Conservation (phyloP, 2,888 invertebrate species). For the Dorcus hopei region DNA sequence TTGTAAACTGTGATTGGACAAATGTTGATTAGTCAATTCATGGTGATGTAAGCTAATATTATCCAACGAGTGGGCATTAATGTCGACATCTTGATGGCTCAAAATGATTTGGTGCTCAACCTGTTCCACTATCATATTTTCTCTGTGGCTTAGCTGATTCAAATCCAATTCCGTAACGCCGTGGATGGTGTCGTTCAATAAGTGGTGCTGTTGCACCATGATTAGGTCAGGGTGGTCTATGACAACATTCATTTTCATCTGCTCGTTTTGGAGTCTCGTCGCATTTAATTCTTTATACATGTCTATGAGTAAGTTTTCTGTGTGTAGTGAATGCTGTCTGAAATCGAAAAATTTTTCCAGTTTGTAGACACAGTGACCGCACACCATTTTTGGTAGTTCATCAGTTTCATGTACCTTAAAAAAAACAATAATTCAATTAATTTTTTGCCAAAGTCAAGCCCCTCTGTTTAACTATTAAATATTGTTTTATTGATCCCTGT, state of each 20-base stretch:
- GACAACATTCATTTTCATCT: conserved; percentile 27
- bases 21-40: conserved; percentile 40
- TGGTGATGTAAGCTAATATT: conserved; percentile 42
- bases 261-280: conserved; percentile 22
- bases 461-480: no score
- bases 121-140: conserved; percentile 30
- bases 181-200: conserved; percentile 34
- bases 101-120: conserved; percentile 43
- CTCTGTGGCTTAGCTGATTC: conserved; percentile 36
- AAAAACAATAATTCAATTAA: conserved; percentile 25
- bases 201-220: conserved; percentile 39
- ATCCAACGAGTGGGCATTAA: conserved; percentile 38
- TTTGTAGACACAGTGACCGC: conserved; percentile 57
- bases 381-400: conserved; percentile 58
- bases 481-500: no score
- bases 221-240: conserved; percentile 37
- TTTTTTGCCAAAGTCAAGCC: background rate
- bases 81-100: conserved; percentile 36
- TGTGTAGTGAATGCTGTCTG: conserved; percentile 54
- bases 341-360: conserved; percentile 57
- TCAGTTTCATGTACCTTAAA: conserved; percentile 54
- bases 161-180: conserved; percentile 41
- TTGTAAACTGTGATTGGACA: conserved; percentile 41
- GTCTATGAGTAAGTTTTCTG: conserved; percentile 52
- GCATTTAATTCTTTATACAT: conserved; percentile 41